Percentiles rank a stretch among this genome's conserved stretches.
These are phyloP conservation scores for Ornithorhynchus anatinus DNA, from an alignment of 2,113 vertebrate species.

Conservation along the genomic window DNA sequence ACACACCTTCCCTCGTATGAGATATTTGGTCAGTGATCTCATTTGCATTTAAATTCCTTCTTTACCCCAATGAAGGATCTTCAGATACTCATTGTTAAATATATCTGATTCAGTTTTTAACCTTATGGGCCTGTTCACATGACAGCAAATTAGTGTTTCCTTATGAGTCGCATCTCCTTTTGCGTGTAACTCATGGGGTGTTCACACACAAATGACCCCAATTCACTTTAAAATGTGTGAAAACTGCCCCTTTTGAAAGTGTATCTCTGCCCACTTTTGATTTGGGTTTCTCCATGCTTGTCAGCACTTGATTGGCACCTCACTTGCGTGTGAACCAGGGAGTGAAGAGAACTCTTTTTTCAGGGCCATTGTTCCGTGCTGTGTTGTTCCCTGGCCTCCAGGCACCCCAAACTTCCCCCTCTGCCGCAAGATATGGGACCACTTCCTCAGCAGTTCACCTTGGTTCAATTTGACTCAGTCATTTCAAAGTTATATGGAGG, in stretches of 20 bases:
- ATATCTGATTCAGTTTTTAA: not conserved
- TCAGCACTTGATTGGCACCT: slow-evolving; percentile 67
- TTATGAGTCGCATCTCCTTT: slow-evolving; percentile 23
- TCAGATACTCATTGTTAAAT: slow-evolving; percentile 27
- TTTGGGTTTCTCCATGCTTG: slow-evolving; percentile 61
- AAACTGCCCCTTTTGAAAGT: slow-evolving; percentile 54
- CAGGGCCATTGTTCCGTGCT: slow-evolving; percentile 44
- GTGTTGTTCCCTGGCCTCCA: slow-evolving; percentile 47
- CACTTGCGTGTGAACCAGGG: slow-evolving; percentile 66
- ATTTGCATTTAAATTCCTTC: not conserved
- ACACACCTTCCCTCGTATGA: not conserved
- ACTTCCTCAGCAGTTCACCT: slow-evolving; percentile 27
- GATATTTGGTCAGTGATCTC: not conserved
- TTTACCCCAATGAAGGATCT: not conserved
- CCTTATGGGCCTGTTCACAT: not conserved
- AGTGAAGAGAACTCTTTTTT: slow-evolving; percentile 54
- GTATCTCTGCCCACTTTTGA: slow-evolving; percentile 54
- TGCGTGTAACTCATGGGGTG: slow-evolving; percentile 2
- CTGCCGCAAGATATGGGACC: slow-evolving; percentile 45
- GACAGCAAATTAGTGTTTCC: slow-evolving; percentile 7
- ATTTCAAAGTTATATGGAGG: slow-evolving; percentile 14
- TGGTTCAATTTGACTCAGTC: slow-evolving; percentile 10
- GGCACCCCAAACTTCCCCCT: slow-evolving; percentile 54
- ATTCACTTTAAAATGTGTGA: slow-evolving; percentile 52
- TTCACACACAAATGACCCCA: slow-evolving; percentile 14